These are phyloP conservation scores for Etheostoma perlongum DNA, from an alignment of 2,797 vertebrate genomes.

Conservation along the genomic window DNA sequence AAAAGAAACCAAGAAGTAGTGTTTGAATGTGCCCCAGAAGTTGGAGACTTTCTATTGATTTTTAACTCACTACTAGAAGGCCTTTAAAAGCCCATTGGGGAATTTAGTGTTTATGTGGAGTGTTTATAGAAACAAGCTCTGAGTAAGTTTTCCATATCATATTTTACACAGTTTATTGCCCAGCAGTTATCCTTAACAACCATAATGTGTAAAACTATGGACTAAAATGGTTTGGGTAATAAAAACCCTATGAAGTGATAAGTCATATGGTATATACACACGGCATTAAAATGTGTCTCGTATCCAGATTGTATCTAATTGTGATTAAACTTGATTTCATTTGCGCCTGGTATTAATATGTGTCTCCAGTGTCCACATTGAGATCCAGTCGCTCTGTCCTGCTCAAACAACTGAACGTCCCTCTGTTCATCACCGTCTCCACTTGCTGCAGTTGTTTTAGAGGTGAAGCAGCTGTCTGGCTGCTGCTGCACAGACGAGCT, in stretches of 20 bases:
- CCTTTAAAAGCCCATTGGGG: constrained; percentile 51
- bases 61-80: constrained; percentile 41
- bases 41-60: constrained; percentile 60
- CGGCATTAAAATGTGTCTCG: no score
- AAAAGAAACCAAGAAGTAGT: constrained; percentile 47
- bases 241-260: constrained; percentile 6
- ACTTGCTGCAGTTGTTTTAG: no score
- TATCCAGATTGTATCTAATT: no score
- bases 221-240: constrained; percentile 5
- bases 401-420: no score
- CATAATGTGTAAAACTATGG: neutral
- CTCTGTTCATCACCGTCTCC: no score
- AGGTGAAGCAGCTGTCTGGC: no score
- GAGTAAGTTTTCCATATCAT: constrained; percentile 13
- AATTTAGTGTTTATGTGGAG: constrained; percentile 35
- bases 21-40: constrained; percentile 59
- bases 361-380: no score
- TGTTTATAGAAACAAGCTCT: neutral
- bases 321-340: no score
- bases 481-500: no score
- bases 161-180: constrained; percentile 29
- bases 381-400: no score
- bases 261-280: neutral
- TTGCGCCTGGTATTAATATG: no score
- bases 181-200: constrained; percentile 4